Conservation (phyloP, 1,140 invertebrate genomes). For the Galleria mellonella region DNA sequence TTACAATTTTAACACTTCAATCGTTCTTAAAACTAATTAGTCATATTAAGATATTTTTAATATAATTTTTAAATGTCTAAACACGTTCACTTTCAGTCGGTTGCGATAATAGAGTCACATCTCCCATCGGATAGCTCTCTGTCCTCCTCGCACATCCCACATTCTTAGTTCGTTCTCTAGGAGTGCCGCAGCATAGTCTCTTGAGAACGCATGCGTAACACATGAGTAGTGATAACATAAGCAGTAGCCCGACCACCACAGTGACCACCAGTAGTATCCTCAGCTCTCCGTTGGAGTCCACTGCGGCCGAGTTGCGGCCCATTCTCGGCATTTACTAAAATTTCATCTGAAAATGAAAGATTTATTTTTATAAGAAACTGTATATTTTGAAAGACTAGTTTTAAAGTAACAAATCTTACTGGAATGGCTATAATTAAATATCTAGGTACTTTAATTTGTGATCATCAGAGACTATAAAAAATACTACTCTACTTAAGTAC, state of each 20-base stretch:
- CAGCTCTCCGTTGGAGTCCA: slow-evolving; percentile 66
- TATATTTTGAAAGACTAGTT: too few relatives aligned
- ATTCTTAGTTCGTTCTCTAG: slow-evolving; percentile 55
- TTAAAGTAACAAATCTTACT: too few relatives aligned
- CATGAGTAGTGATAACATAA: slow-evolving; percentile 72
- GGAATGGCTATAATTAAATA: too few relatives aligned
- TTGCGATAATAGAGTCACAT: slow-evolving; percentile 71
- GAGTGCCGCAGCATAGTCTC: slow-evolving; percentile 67
- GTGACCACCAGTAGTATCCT: slow-evolving; percentile 71
- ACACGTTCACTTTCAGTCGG: slow-evolving; percentile 73
- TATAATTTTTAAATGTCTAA: slow-evolving; percentile 16
- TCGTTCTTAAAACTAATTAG: too few relatives aligned
- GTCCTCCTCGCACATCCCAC: slow-evolving; percentile 43
- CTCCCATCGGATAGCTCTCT: slow-evolving; percentile 70
- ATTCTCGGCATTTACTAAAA: slow-evolving; percentile 21
- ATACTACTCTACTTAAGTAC: too few relatives aligned
- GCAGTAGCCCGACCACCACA: slow-evolving; percentile 66
- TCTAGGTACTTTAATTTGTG: neutral
- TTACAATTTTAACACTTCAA: too few relatives aligned
- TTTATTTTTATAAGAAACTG: too few relatives aligned
- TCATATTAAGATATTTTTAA: too few relatives aligned
- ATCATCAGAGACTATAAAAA: too few relatives aligned
- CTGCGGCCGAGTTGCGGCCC: slow-evolving; percentile 41
- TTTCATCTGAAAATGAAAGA: slow-evolving; percentile 33
- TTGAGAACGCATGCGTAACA: slow-evolving; percentile 75